Evolutionary conservation across 2,888 invertebrate species (phyloP), one percentile per base, ranked within the genome.

Genomic region (Tryphoninae sp.): DNA sequence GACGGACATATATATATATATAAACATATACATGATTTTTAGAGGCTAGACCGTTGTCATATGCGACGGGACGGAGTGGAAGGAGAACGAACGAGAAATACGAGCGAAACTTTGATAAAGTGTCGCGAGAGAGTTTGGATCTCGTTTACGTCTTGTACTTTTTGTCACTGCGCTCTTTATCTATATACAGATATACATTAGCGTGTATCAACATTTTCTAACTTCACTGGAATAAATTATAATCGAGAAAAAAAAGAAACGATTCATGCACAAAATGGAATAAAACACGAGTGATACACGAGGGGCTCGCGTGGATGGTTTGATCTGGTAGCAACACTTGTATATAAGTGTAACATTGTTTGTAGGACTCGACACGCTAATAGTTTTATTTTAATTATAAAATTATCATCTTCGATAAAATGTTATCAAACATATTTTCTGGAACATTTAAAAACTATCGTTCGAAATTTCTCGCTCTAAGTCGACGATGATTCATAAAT

Each of bases 21-120:
- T 55, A 53, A n/a, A n/a, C n/a, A 23, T 42, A 45, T 59, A 59
- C 1, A 62, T 55, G 7, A 16, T 13, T 19, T 55, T 16, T 55
- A 19, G 16, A 55, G 8, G 6, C 53, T 69, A 53, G 49, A 6
- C 8, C n/a, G n/a, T 13, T 65, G 9, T 19, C 64, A 33, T 7
- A 59, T 13, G 42, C 42, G 67, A 67, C n/a, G 19, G 9, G 45
- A 13, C 2, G 13, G 45, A 55, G 33, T 51, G 49, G 42, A 59
- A 45, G 58, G 74, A 75, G 74, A 75, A 58, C 45, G 23, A 58
- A 75, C 19, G 55, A 64, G 19, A 53, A 19, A 61, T 49, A 23
- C 33, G 40, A 55, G 19, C 26, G 45, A 49, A 73, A 55, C 23
- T 74, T n/a, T n/a, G 75, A 75, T 75, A 59, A 75, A 67, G 33